A percentile compares a stretch with the other conserved stretches of the same genome.
These are phyloP conservation scores for Epinotia bilunana DNA, from an alignment of 2,888 invertebrate species.

Conservation along the genomic window DNA sequence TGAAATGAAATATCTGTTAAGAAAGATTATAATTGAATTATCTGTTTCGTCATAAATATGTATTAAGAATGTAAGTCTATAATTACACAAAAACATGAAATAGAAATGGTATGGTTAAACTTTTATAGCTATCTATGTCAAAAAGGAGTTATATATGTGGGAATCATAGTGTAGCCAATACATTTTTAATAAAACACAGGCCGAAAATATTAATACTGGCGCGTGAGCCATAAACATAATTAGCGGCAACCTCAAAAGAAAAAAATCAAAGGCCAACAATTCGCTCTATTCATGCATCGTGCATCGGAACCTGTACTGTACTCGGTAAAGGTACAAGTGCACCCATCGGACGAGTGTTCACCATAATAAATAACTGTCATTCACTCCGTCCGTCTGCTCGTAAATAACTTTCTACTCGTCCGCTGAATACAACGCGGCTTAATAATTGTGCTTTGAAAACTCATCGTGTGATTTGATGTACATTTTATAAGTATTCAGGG, in stretches of 20 bases:
- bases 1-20: not conserved
- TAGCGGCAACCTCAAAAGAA: constrained; percentile 41
- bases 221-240: constrained; percentile 28
- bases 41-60: not conserved
- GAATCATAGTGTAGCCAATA: not conserved
- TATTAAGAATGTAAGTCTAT: not conserved
- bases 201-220: constrained; percentile 24
- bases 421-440: constrained; percentile 47
- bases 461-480: constrained; percentile 47
- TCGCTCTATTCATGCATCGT: constrained; percentile 43
- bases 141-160: no score
- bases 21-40: not conserved
- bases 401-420: constrained; percentile 71
- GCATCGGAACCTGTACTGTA: constrained; percentile 42
- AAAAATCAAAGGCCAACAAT: constrained; percentile 38
- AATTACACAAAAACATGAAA: not conserved
- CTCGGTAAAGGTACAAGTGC: constrained; percentile 46
- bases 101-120: no score
- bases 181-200: not conserved
- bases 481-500: constrained; percentile 20
- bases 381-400: constrained; percentile 57
- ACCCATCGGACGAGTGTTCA: constrained; percentile 46
- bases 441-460: constrained; percentile 55
- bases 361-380: constrained; percentile 63
- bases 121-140: no score